Evolutionary conservation across 2,888 invertebrate species (phyloP).

Genomic region (Eutolmus rufibarbis): DNA sequence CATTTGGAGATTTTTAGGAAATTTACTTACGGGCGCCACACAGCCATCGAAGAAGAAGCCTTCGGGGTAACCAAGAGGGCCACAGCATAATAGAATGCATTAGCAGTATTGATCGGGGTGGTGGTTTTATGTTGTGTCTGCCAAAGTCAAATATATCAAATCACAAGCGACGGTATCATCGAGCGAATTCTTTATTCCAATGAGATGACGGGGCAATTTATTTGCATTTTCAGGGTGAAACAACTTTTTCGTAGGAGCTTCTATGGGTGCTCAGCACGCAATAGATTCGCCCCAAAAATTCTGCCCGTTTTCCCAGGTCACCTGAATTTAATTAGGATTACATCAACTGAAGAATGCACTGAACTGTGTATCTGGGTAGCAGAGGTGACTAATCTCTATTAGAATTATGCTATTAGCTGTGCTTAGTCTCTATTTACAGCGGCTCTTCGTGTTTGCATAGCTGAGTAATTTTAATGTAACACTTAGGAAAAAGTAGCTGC

Average conservation of each 20-base stretch:
- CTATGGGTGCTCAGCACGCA: slow-evolving; percentile 3
- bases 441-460: not conserved
- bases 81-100: not conserved
- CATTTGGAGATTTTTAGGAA: not conserved
- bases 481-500: not conserved
- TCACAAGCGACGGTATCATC: not conserved
- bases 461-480: not conserved
- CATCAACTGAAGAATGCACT: not conserved
- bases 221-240: slow-evolving; percentile 2
- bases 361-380: not conserved
- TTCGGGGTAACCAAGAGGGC: not conserved
- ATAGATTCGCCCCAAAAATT: not conserved
- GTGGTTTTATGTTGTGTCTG: not conserved
- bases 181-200: not conserved
- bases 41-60: not conserved
- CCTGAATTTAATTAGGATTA: slow-evolving; percentile 21
- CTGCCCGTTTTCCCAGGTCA: not conserved
- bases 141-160: not conserved
- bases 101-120: not conserved
- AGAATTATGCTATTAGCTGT: not conserved
- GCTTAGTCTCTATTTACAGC: not conserved
- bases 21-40: not conserved
- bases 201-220: not conserved
- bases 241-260: not conserved
- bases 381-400: not conserved